Percentiles rank a stretch among this genome's conserved stretches.
Evolutionary conservation across 1,140 invertebrate genomes (phyloP).

Genomic region (Drosophila micromelanica): DNA sequence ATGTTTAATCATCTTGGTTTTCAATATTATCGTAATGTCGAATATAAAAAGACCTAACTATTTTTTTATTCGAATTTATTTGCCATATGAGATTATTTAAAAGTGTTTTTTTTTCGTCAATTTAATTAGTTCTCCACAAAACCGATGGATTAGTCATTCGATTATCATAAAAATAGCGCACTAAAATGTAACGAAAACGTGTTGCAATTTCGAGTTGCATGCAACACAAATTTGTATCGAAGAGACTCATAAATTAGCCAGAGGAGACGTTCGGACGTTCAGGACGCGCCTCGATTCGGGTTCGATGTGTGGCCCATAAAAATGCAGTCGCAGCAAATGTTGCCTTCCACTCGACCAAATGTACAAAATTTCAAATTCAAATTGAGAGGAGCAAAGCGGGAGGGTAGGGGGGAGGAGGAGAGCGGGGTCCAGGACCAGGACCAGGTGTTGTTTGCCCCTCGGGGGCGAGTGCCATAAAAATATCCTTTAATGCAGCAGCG

Average conservation of each 20-base stretch:
- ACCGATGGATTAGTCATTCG: conserved; percentile 3
- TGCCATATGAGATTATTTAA: background rate
- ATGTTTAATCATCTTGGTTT: no score
- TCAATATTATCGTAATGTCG: no score
- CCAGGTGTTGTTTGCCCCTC: conserved; percentile 55
- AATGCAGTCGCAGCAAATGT: conserved; percentile 48
- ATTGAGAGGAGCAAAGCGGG: conserved; percentile 19
- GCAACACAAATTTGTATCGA: background rate
- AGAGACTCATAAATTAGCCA: conserved; percentile 59
- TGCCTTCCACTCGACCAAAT: no score
- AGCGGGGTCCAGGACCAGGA: background rate
- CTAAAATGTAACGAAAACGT: conserved; percentile 3
- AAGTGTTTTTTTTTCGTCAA: background rate
- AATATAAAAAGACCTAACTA: no score
- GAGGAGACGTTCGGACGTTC: background rate
- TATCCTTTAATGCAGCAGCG: conserved; percentile 71
- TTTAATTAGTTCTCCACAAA: no score
- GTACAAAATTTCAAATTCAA: conserved; percentile 55
- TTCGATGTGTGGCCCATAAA: conserved; percentile 18
- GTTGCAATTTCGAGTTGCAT: conserved; percentile 6
- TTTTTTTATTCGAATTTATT: no score
- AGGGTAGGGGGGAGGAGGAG: background rate
- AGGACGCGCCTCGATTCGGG: conserved; percentile 11
- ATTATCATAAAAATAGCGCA: background rate
- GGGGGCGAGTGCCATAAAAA: conserved; percentile 61